Percentiles rank a stretch among this genome's conserved stretches.
Conservation (phyloP, 2,888 invertebrate genomes). For the Rhingia campestris region DNA sequence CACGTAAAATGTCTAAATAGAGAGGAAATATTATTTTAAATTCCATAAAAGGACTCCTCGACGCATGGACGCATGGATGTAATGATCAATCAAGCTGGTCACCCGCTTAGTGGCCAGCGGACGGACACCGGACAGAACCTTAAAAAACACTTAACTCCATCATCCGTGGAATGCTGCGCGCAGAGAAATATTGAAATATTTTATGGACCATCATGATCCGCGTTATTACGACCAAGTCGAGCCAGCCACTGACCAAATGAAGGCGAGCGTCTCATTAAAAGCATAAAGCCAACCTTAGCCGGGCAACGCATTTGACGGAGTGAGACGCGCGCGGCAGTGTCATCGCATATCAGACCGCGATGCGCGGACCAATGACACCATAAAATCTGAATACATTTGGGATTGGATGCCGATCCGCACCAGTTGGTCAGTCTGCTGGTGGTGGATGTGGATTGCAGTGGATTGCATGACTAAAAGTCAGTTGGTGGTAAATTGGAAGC, state of each 20-base stretch:
- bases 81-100: conserved; percentile 64
- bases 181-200: conserved; percentile 60
- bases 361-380: conserved; percentile 60
- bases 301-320: conserved; percentile 44
- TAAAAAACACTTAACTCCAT: conserved; percentile 43
- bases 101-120: conserved; percentile 54
- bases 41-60: conserved; percentile 47
- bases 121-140: conserved; percentile 21
- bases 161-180: conserved; percentile 41
- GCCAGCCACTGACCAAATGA: conserved; percentile 65
- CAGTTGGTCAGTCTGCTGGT: conserved; percentile 8
- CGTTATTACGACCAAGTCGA: conserved; percentile 41
- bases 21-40: conserved; percentile 58
- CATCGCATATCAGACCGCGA: conserved; percentile 42
- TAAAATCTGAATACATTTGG: conserved; percentile 70
- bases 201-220: conserved; percentile 57
- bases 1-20: conserved; percentile 45
- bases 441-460: conserved; percentile 6
- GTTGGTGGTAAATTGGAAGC: conserved; percentile 50
- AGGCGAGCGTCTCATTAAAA: conserved; percentile 66
- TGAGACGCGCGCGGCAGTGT: conserved; percentile 18
- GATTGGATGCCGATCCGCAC: conserved; percentile 55
- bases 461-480: conserved; percentile 28
- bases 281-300: conserved; percentile 37
- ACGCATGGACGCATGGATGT: conserved; percentile 28